These are phyloP conservation scores for Brachypterus glaber DNA, from an alignment of 2,888 invertebrate genomes.

Conservation along the genomic window DNA sequence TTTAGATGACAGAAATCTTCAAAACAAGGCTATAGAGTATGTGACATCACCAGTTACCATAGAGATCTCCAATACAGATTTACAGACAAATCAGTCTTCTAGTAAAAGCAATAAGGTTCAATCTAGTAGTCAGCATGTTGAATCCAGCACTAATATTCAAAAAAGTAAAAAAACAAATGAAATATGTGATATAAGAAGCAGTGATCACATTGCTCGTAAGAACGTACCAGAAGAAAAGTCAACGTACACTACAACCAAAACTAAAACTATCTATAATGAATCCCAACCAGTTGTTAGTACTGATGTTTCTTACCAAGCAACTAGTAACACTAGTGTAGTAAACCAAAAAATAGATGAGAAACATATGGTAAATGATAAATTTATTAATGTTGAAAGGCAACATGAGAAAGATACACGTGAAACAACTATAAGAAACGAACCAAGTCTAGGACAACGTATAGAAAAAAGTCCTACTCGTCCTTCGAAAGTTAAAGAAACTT, in stretches of 20 bases:
- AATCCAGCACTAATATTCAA: too few relatives aligned
- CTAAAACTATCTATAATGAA: conserved; percentile 13
- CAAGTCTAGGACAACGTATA: neutral
- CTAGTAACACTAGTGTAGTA: conserved; percentile 11
- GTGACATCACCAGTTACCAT: too few relatives aligned
- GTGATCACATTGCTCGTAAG: too few relatives aligned
- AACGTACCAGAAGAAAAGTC: too few relatives aligned
- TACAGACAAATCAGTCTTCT: too few relatives aligned
- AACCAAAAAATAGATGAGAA: conserved; percentile 13
- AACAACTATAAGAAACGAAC: conserved; percentile 5
- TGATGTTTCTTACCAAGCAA: conserved; percentile 14
- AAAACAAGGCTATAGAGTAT: too few relatives aligned
- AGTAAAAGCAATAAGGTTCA: too few relatives aligned
- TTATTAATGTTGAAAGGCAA: conserved; percentile 26
- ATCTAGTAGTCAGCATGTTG: too few relatives aligned
- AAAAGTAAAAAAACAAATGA: too few relatives aligned
- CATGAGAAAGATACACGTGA: conserved; percentile 20
- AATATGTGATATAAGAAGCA: too few relatives aligned
- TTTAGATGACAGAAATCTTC: too few relatives aligned
- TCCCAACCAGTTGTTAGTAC: conserved; percentile 10
- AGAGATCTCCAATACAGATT: too few relatives aligned
- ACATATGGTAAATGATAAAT: conserved; percentile 19
- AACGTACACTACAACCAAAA: conserved; percentile 12
- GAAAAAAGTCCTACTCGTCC: neutral
- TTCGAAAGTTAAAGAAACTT: conserved; percentile 7